Base-by-base conservation (phyloP, 2,113 vertebrate species). In the Camelus bactrianus region DNA sequence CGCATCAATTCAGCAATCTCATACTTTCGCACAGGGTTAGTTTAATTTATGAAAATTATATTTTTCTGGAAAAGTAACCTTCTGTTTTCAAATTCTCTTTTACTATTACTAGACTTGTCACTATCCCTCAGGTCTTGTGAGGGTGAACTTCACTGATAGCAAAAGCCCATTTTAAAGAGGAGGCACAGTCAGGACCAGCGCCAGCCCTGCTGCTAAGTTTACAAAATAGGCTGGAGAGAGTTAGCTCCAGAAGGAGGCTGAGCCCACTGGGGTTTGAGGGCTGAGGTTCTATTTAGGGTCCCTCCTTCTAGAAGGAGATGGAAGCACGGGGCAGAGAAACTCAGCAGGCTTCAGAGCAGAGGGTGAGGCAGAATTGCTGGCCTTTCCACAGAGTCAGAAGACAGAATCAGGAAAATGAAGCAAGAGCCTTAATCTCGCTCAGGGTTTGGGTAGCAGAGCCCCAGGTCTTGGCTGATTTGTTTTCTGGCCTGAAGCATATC, bases 11-110 rank as follows among this genome's bases (percentile, higher is more conserved):
- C 48, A 52, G 60, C 9, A 38, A 20, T 54, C 50, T 5, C 13
- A 35, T 52, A 8, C 0, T 42, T 88, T 91, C 88, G 77, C n/a
- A 28, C 6, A 26, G 8, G 48, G 46, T 90, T 60, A 48, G 20
- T 92, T 84, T 89, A 35, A 38, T 73, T 89, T 65, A 85, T 80
- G 30, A 81, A 93, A 89, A 70, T 69, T 84, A 56, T 30, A 56
- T 90, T 54, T 81, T 67, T 82, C 12, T 83, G 28, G 42, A 26
- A 87, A 81, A 88, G 72, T 69, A 69, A 35, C 30, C 1, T 5
- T 48, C 15, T 60, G 42, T 87, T 70, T 72, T 70, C 64, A 70
- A 54, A 54, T 56, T 19, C 38, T 35, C 19, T 86, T 73, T 94
- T 69, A 13, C 3, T 38, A 1, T 77, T 0, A 32, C 79, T 69